Percentiles rank a stretch among this genome's conserved stretches.
These are phyloP conservation scores for Misgurnus mizolepis DNA, from an alignment of 2,113 vertebrate genomes.

Conservation along the genomic window DNA sequence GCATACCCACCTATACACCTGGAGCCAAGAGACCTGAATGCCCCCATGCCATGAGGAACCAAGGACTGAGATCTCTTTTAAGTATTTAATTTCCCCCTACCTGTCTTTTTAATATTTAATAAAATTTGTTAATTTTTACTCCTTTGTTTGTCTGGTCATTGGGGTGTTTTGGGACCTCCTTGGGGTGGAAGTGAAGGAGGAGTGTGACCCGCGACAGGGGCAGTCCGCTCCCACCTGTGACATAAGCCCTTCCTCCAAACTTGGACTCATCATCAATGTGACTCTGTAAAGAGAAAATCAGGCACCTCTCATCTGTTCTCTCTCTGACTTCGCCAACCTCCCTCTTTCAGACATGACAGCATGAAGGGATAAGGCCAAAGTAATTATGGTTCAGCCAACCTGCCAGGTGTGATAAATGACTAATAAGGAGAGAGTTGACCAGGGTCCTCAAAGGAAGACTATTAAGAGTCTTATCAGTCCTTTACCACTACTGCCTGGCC, in stretches of 20 bases:
- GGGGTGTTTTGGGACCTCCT: too few relatives aligned
- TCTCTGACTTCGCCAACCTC: conserved; percentile 52
- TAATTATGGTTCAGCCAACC: conserved; percentile 99
- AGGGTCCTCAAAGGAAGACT: conserved; percentile 95
- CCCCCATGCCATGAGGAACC: too few relatives aligned
- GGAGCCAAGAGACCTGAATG: too few relatives aligned
- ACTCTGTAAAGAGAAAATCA: not conserved
- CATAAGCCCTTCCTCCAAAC: conserved; percentile 8
- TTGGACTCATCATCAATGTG: conserved; percentile 24
- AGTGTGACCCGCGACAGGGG: too few relatives aligned
- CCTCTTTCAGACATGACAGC: conserved; percentile 92
- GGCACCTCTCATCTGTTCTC: conserved; percentile 5
- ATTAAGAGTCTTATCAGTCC: conserved; percentile 98
- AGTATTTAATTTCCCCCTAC: too few relatives aligned
- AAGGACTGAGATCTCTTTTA: too few relatives aligned
- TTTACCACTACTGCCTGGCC: conserved; percentile 81
- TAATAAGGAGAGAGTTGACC: conserved; percentile 95
- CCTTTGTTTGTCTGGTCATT: too few relatives aligned
- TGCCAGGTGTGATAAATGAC: conserved; percentile 99
- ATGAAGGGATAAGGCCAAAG: conserved; percentile 96
- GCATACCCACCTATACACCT: too few relatives aligned
- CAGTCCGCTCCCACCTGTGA: too few relatives aligned
- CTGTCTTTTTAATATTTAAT: too few relatives aligned
- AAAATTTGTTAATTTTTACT: too few relatives aligned
- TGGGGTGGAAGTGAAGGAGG: too few relatives aligned